Evolutionary conservation across 2,113 vertebrate species (phyloP), one percentile per base, ranked within the genome.

Genomic region (Microcebus lehilahytsara): DNA sequence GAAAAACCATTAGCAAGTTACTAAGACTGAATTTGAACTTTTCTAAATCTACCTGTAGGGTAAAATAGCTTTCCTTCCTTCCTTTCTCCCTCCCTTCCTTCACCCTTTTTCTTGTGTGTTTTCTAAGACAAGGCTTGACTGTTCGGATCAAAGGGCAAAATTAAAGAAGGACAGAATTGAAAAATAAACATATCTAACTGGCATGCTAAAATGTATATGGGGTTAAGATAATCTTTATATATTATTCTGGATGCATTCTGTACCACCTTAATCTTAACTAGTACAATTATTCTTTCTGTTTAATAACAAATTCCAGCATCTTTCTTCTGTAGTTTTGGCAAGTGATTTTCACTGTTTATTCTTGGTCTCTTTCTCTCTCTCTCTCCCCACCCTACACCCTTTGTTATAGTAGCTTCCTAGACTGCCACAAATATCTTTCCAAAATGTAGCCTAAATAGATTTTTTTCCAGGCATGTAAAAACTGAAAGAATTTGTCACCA

Each of bases 381-480:
- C 6, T 46, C 25, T 75, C 69, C 2, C 69, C 0, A 8, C 1
- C 20, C n/a, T 34, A 2, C 5, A 34, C 12, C 4, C 6, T 79
- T 49, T 22, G 10, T 56, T 42, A 79, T 23, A 23, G 25, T 32
- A 67, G 19, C 23, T 91, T 37, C 27, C 17, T 16, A 13, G 49
- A 8, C 22, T 56, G 20, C 12, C 27, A 69, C 56, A 62, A 62
- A 62, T 62, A 62, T 62, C 23, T 62, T 62, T 62, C 25, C 10
- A 62, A 62, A 62, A 27, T 11, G 23, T 62, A 62, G 60, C 60
- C 25, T 62, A 62, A 62, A 11, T 62, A 27, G 9, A 62, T 12
- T 62, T 62, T 62, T 62, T 62, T 62, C 23, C 56, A 62, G 60
- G 25, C 60, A 27, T 62, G 10, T 9, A 62, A 62, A 62, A 62